phyloP scores from a whole-genome alignment of 2,888 invertebrate species.

The Dendrolimus houi region DNA sequence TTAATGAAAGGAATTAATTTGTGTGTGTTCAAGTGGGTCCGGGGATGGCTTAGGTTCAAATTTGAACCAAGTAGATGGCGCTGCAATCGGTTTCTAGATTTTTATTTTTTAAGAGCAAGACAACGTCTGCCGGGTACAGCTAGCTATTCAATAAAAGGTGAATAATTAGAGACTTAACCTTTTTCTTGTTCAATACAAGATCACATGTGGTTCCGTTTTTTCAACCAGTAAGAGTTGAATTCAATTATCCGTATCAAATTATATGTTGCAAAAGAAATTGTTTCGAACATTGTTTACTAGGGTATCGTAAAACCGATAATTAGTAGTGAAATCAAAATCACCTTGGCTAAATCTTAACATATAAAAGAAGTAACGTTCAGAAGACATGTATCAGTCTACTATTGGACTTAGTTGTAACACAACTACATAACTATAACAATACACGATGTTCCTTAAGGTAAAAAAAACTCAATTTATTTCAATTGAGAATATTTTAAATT shows the following conservation, averaged over 20 bases:
- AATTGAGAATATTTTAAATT: neutral
- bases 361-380: constrained; percentile 8
- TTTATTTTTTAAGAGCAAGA: too few relatives aligned
- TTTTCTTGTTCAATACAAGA: too few relatives aligned
- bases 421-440: neutral
- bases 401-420: neutral
- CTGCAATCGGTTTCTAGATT: too few relatives aligned
- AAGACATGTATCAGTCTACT: constrained; percentile 7
- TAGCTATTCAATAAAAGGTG: too few relatives aligned
- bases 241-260: neutral
- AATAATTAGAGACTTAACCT: too few relatives aligned
- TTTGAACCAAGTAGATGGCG: too few relatives aligned
- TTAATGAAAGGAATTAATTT: too few relatives aligned
- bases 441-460: constrained; percentile 4
- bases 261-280: neutral
- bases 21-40: too few relatives aligned
- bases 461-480: neutral
- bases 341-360: constrained; percentile 7
- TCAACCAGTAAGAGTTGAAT: neutral
- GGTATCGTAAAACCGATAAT: constrained; percentile 1
- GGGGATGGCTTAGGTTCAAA: too few relatives aligned
- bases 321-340: constrained; percentile 12
- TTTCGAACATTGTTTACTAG: neutral
- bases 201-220: too few relatives aligned
- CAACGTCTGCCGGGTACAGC: too few relatives aligned